Percentiles rank a stretch among this genome's conserved stretches.
Evolutionary conservation across 2,797 vertebrate genomes (phyloP).

Genomic region (Myotis daubentonii): DNA sequence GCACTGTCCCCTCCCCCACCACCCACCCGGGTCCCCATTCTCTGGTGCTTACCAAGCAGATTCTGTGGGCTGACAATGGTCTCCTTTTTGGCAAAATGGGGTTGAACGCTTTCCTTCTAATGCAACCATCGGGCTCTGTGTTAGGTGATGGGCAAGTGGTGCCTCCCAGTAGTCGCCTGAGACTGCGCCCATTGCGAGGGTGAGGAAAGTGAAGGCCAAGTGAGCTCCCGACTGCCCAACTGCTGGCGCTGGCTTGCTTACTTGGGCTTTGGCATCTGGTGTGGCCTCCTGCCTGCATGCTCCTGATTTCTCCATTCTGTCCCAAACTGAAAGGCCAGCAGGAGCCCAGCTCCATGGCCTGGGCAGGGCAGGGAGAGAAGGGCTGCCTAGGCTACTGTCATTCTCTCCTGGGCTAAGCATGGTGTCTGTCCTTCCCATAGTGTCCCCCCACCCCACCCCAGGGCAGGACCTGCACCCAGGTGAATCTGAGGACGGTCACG

Average conservation of each 20-base stretch:
- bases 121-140: neutral
- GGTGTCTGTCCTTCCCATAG: neutral
- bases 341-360: neutral
- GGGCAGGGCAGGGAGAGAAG: neutral
- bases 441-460: neutral
- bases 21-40: neutral
- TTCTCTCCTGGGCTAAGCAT: neutral
- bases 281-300: neutral
- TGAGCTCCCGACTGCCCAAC: accelerated
- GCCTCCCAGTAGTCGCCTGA: neutral
- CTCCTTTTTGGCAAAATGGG: neutral
- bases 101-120: neutral
- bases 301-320: neutral
- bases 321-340: neutral
- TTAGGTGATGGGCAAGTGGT: neutral
- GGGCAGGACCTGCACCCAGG: neutral
- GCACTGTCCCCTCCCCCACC: too few species aligned
- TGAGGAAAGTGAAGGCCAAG: neutral
- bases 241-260: neutral
- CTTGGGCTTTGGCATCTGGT: neutral
- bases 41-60: neutral
- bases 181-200: accelerated
- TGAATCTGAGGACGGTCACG: neutral
- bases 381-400: neutral
- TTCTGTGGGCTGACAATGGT: neutral